Conservation (phyloP, 2,888 invertebrate genomes). For the Aquatica leii region DNA sequence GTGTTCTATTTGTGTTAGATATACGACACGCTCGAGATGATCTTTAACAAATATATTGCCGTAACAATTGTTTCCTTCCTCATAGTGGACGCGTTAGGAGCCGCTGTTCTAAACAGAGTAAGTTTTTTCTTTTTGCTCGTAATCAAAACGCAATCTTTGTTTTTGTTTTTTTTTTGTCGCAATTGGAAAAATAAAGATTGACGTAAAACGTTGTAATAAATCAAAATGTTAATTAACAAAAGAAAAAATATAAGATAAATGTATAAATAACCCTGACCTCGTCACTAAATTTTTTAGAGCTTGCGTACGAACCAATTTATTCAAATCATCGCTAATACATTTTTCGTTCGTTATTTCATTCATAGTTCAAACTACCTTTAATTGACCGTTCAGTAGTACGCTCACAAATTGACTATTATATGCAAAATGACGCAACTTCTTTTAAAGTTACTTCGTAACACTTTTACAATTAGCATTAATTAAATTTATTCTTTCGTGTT, state of each 20-base stretch:
- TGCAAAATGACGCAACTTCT: no score
- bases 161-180: no score
- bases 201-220: not conserved
- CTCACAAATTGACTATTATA: no score
- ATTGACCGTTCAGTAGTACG: no score
- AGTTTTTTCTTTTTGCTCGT: conserved; percentile 8
- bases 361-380: no score
- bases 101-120: conserved; percentile 17
- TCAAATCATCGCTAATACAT: no score
- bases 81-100: conserved; percentile 11
- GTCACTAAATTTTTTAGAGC: conserved; percentile 4
- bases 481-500: no score
- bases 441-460: no score
- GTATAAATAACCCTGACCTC: conserved; percentile 9
- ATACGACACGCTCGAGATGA: conserved; percentile 9
- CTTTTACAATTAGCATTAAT: no score
- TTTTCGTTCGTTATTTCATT: no score
- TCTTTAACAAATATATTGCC: conserved; percentile 9
- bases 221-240: not conserved
- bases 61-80: conserved; percentile 14
- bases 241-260: conserved; percentile 4
- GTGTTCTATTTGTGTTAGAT: conserved; percentile 1
- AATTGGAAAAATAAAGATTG: not conserved
- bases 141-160: no score
- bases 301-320: no score